Evolutionary conservation across 2,113 vertebrate species (phyloP), one percentile per base, ranked within the genome.

Genomic region (Anas platyrhynchos): DNA sequence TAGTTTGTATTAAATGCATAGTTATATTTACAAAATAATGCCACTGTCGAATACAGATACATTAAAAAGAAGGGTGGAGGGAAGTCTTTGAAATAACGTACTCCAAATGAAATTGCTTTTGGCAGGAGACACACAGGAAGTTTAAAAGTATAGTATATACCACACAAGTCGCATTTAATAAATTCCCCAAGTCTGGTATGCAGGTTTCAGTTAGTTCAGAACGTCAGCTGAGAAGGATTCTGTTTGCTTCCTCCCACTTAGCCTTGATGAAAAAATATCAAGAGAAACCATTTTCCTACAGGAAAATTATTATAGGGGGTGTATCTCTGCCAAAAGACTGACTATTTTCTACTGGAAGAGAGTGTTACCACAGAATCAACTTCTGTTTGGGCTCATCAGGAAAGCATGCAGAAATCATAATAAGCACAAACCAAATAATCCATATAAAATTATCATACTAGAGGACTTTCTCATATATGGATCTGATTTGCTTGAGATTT

Each of bases 111-210:
- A 90, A 93, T 54, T 88, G 34, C 48, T 88, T 93, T 83, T 87
- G 86, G 95, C 86, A 91, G 36, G 38, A 76, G 80, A 69, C 4
- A 71, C 31, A 48, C 81, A 93, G 91, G 71, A 91, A 89, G 43
- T 63, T 87, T 67, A 13, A 41, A 50, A 66, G 27, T 63, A 55
- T 34, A 58, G 27, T 10, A 50, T 85, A 67, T 74, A 89, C 81
- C 81, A 91, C 91, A 95, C 78, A 92, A 92, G 89, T 74, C 1
- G 81, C 38, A 83, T 96, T 92, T 91, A 94, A 89, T 89, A 84
- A 84, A 94, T 87, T 82, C 66, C 66, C 72, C 6, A 48, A 88
- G 86, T 89, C 80, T 92, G 93, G 80, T 43, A 66, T 89, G 77
- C 77, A 91, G 61, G 62, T 81, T 89, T 87, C 93, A 88, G 56